Base-by-base conservation (phyloP, 2,113 vertebrate genomes). In the Bettongia penicillata region DNA sequence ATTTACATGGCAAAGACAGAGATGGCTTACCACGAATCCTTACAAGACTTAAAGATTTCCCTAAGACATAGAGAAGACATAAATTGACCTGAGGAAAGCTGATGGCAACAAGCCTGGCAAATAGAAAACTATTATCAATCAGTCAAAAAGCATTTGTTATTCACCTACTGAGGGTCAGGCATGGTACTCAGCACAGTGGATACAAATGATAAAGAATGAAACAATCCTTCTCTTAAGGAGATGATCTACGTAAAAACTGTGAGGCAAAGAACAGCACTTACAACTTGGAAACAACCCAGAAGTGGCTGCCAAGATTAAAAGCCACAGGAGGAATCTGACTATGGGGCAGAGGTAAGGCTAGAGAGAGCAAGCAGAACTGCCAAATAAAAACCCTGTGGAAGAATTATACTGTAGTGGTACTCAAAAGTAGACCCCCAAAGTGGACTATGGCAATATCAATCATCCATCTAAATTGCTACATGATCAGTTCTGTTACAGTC, bases 331-430 rank as follows among this genome's bases (percentile, higher is more conserved):
- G 11, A 89, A 84, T 9, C 61, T 9, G 93, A 94, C 61, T 89
- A 10, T 0, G 7, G 92, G 77, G 19, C 2, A 2, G 0, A 1
- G 25, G 51, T 0, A 0, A 2, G 28, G 77, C 77, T 16, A 26
- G 50, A 43, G 24, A 5, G 25, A 16, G 1, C 43, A 0, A 24
- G 24, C 5, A 0, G 31, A 48, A 53, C 23, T 1, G 8, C 0
- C 10, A 14, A 31, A 48, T 0, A 0, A 1, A 12, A 0, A 1
- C 1, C 0, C 0, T 0, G 61, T 43, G 47, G 3, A 31, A 1
- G 53, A 53, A 8, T 2, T 2, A 2, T 0, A 89, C 47, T 7
- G 93, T 0, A 0, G 0, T 2, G 16, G 53, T 7, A 9, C 6
- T 16, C 37, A 3, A 8, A 90, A 10, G 2, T 19, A 50, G 51